phyloP scores from a whole-genome alignment of 1,140 invertebrate genomes.

The Drosophila pectinifera region DNA sequence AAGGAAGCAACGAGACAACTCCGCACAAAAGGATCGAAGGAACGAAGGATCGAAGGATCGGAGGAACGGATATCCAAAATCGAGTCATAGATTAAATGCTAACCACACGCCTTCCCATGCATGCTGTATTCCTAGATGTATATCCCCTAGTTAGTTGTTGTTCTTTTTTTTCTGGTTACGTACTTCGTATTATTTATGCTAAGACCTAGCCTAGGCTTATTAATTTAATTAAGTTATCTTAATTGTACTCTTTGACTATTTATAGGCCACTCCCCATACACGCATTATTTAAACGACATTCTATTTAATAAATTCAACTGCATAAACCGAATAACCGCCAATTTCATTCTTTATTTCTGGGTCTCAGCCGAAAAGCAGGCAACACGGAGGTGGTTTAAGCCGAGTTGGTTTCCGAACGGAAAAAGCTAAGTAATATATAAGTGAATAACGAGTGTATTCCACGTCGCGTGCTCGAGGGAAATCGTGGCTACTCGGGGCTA shows the following conservation, averaged over 20 bases:
- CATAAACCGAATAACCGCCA: conserved; percentile 30
- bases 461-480: not conserved
- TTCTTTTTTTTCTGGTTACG: conserved; percentile 33
- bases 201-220: conserved; percentile 44
- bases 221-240: conserved; percentile 6
- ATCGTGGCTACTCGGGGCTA: not conserved
- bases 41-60: conserved; percentile 25
- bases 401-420: not conserved
- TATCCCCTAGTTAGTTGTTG: conserved; percentile 22
- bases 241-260: conserved; percentile 66
- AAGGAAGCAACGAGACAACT: too few relatives aligned
- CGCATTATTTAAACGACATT: conserved; percentile 62
- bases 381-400: conserved; percentile 16
- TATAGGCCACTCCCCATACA: conserved; percentile 47
- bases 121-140: conserved; percentile 38
- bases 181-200: conserved; percentile 16
- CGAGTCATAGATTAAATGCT: conserved; percentile 70
- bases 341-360: conserved; percentile 5
- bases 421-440: conserved; percentile 6
- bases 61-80: conserved; percentile 49
- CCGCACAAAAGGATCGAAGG: conserved; percentile 23
- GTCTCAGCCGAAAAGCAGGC: conserved; percentile 68
- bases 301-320: conserved; percentile 62
- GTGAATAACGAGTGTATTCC: not conserved
- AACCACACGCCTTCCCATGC: conserved; percentile 4